Base-by-base conservation (phyloP, 2,888 invertebrate genomes). In the Danaus chrysippus region DNA sequence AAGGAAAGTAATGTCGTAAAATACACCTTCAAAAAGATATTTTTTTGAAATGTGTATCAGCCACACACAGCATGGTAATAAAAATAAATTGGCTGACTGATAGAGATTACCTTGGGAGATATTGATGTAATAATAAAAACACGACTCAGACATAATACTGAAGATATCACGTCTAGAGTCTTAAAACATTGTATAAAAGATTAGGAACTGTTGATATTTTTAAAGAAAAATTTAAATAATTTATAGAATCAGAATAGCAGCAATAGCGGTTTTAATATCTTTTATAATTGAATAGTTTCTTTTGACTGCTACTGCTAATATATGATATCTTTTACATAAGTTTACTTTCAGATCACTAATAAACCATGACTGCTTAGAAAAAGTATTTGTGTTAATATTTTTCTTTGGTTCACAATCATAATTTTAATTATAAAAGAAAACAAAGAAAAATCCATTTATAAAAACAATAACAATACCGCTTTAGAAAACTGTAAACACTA, bases 361-460 rank as follows among this genome's bases (percentile, higher is more conserved):
- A 23, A 23, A 23, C 3, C 1, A 23, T 23, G 23, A 23, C 23
- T 23, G 23, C 23, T 23, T 23, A 1, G 23, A 23, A 23, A 23
- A 23, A 23, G 3, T 23, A 23, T 23, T 23, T 15, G 10, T 6
- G 10, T 49, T 49, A 49, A 10, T 49, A 15, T 49, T 49, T 15
- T 15, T 10, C 9, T 10, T 10, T 15, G 15, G 13, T 6, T 49
- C 17, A 15, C 8, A 15, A 3, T 49, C 17, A 49, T 13, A 3
- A 1, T 49, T 15, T 49, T 15, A 49, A 10, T 41, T 12, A 54
- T n/a, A 23, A 41, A 54, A 54, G 10, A 54, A 23, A 34, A 23
- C 3, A n/a, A n/a, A 54, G 34, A 23, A 54, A 53, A 41, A 23
- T 41, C 49, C 49, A 49, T 49, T 49, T 10, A 46, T 6, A 46